phyloP scores from a whole-genome alignment of 2,113 vertebrate genomes.

The Macquaria ambigua region DNA sequence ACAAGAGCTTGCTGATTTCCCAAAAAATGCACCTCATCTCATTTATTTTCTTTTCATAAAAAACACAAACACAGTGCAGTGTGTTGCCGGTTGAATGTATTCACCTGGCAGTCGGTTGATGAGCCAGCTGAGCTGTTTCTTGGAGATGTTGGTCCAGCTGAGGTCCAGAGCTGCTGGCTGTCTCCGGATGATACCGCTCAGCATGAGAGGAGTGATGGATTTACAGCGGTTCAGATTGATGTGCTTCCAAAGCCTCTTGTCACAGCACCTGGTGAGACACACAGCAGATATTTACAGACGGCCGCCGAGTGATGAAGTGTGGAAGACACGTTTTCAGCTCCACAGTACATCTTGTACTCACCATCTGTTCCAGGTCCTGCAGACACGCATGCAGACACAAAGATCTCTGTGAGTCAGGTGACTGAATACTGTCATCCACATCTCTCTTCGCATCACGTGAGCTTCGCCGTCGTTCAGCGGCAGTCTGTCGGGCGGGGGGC shows the following conservation, averaged over 20 bases:
- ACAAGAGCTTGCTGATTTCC: neutral
- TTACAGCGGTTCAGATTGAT: constrained; percentile 96
- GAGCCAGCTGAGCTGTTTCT: constrained; percentile 98
- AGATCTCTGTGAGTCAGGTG: constrained; percentile 94
- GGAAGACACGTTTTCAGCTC: neutral
- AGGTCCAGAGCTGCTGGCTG: constrained; percentile 94
- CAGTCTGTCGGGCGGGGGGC: constrained; percentile 94
- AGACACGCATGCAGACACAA: constrained; percentile 97
- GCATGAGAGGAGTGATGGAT: constrained; percentile 97
- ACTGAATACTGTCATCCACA: constrained; percentile 95
- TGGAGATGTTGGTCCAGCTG: constrained; percentile 99
- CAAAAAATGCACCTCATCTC: neutral
- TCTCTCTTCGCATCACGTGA: constrained; percentile 93
- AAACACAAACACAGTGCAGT: neutral
- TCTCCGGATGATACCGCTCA: constrained; percentile 96
- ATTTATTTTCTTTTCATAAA: neutral
- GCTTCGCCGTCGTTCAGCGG: constrained; percentile 89
- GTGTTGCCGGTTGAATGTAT: neutral
- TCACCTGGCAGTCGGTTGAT: constrained; percentile 96
- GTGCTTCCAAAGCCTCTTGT: constrained; percentile 96
- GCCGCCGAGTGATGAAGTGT: neutral
- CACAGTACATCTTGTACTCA: constrained; percentile 77
- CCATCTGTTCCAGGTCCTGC: constrained; percentile 99
- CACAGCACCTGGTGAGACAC: constrained; percentile 91
- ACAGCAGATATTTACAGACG: neutral